phyloP scores from a whole-genome alignment of 2,113 vertebrate species.

The Ploceus nigricollis region DNA sequence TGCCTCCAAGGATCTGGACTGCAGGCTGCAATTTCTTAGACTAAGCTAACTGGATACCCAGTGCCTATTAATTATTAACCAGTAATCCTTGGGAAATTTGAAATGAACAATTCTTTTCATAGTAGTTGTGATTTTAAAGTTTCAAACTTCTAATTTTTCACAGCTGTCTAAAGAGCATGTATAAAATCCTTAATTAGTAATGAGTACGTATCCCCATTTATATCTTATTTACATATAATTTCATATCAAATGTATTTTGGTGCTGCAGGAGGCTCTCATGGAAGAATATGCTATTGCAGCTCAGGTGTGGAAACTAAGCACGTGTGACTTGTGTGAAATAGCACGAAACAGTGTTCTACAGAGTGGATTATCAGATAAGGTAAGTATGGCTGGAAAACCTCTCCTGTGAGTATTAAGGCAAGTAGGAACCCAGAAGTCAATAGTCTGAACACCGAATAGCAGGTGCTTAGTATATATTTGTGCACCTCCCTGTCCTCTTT shows the following conservation, averaged over 20 bases:
- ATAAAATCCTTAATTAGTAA: not conserved
- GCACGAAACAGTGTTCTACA: slow-evolving; percentile 96
- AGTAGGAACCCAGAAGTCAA: not conserved
- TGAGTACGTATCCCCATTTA: not conserved
- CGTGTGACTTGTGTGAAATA: slow-evolving; percentile 94
- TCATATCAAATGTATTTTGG: slow-evolving; percentile 18
- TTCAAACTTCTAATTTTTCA: slow-evolving; percentile 17
- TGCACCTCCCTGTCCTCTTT: not conserved
- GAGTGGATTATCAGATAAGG: slow-evolving; percentile 92
- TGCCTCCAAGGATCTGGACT: not conserved
- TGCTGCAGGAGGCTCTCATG: slow-evolving; percentile 89
- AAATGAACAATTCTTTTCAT: not conserved
- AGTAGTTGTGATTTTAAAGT: not conserved
- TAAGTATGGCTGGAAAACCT: slow-evolving; percentile 21
- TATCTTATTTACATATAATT: not conserved
- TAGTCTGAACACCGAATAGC: not conserved
- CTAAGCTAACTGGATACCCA: not conserved
- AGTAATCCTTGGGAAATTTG: not conserved
- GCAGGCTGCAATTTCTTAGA: not conserved
- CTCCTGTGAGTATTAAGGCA: not conserved
- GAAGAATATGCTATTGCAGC: slow-evolving; percentile 97
- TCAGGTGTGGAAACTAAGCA: slow-evolving; percentile 98
- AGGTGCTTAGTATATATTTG: not conserved
- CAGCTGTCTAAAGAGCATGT: slow-evolving; percentile 19
- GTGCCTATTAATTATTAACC: not conserved